phyloP scores from a whole-genome alignment of 1,140 invertebrate genomes.

The Scaptomyza pallida region DNA sequence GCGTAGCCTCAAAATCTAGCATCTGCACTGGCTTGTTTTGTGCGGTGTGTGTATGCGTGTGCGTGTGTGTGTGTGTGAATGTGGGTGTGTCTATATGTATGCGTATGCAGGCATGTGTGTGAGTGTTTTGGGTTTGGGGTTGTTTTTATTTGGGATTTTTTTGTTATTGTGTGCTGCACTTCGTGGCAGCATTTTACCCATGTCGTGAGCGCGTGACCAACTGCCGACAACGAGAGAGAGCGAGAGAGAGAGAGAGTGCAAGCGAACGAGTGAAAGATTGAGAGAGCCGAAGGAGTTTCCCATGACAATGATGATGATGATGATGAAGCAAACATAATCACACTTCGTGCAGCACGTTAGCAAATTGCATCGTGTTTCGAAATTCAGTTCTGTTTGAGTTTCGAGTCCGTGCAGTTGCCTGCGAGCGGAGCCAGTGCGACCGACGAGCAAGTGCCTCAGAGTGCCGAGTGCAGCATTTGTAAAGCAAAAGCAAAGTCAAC shows the following conservation, averaged over 20 bases:
- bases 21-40: slow-evolving; percentile 18
- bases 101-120: neutral
- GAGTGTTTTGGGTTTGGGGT: slow-evolving; percentile 26
- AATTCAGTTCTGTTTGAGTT: slow-evolving; percentile 76
- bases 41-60: neutral
- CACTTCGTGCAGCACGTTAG: slow-evolving; percentile 53
- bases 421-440: slow-evolving; percentile 46
- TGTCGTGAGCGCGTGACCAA: slow-evolving; percentile 66
- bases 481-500: slow-evolving; percentile 19
- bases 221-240: slow-evolving; percentile 20
- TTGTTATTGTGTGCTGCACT: slow-evolving; percentile 20
- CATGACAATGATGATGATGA: slow-evolving; percentile 38
- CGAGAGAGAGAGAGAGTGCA: slow-evolving; percentile 1
- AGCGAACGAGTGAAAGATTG: neutral
- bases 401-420: slow-evolving; percentile 72
- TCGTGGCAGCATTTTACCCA: slow-evolving; percentile 40
- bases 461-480: slow-evolving; percentile 32
- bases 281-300: slow-evolving; percentile 70
- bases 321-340: slow-evolving; percentile 54
- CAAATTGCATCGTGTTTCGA: slow-evolving; percentile 64
- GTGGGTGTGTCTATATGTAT: neutral
- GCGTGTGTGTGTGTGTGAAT: neutral
- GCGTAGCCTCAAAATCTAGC: slow-evolving; percentile 49
- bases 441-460: slow-evolving; percentile 16
- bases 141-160: slow-evolving; percentile 39